Evolutionary conservation across 2,888 invertebrate genomes (phyloP), one percentile per base, ranked within the genome.

Genomic region (Caenorhabditis zanzibari): DNA sequence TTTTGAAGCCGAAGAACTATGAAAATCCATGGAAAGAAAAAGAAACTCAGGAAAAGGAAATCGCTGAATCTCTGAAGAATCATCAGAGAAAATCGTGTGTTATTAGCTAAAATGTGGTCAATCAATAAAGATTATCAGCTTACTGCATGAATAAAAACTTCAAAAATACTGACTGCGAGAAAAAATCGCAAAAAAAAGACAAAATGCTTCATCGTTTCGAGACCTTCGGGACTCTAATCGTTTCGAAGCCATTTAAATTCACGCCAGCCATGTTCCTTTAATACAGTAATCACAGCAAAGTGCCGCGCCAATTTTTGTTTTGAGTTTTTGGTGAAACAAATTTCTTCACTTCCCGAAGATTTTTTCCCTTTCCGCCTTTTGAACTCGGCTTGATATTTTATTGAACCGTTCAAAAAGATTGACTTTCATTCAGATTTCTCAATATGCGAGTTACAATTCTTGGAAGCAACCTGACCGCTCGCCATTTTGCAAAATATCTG

Each of bases 401-500:
- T 32, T 6, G 7, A 32, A 32, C 32, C 7, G 4, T 32, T 32
- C 5, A 32, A 32, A 6, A 32, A 4, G 32, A 32, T n/a, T n/a
- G n/a, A 32, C 7, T 54, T 68, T 68, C 10, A 54, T 10, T 10
- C 49, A 49, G 49, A 49, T 49, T 19, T 24, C 12, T 10, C 5
- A 63, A 56, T n/a, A 83, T 83, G 83, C 32, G 75, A n/a, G 19
- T 83, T 3, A 74, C 83, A 1, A 35, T 83, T 54, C 75, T 83
- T 19, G 83, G 83, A 47, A 76, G 79, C 49, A 75, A 63, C 44
- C 74, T 83, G 9, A 54, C 63, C 0, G 71, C 83, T 6, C 80
- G 83, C 0, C 83, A 83, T 56, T 83, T 83, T n/a, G 80, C 75
- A 5, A 80, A 71, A n/a, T 76, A 73, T 32, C 32, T 83, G 9